These are phyloP conservation scores for Calidris pygmaea DNA, from an alignment of 2,113 vertebrate genomes.

Conservation along the genomic window DNA sequence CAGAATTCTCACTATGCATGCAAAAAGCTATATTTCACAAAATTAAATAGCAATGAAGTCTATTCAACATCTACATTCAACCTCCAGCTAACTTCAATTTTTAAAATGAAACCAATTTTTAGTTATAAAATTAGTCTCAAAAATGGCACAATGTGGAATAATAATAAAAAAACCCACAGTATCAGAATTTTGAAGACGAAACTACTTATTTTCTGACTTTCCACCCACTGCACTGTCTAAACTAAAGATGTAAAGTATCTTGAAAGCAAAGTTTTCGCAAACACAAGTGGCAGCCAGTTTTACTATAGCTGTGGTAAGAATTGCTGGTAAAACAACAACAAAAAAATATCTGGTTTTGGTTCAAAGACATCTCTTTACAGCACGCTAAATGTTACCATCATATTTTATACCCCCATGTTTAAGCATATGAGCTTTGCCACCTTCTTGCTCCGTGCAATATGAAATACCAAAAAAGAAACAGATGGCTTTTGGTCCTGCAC, in stretches of 20 bases:
- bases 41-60: background rate
- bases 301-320: background rate
- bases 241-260: background rate
- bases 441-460: background rate
- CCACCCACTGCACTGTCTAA: background rate
- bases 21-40: background rate
- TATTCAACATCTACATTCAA: background rate
- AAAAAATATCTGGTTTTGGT: background rate
- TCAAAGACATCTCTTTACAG: background rate
- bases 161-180: background rate
- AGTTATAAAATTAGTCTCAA: background rate
- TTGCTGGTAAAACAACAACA: background rate
- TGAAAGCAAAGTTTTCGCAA: slow-evolving; percentile 13
- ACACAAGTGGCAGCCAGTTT: background rate
- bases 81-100: background rate
- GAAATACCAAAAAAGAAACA: slow-evolving; percentile 47
- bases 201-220: background rate
- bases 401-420: background rate
- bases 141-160: background rate
- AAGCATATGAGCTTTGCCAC: slow-evolving; percentile 28
- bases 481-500: slow-evolving; percentile 61
- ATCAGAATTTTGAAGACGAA: background rate
- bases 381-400: background rate
- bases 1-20: background rate
- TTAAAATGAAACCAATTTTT: background rate